Percentiles rank a stretch among this genome's conserved stretches.
These are phyloP conservation scores for Geodia barretti DNA, from an alignment of 37 sponge, comb jelly and placozoan genomes.

Conservation along the genomic window DNA sequence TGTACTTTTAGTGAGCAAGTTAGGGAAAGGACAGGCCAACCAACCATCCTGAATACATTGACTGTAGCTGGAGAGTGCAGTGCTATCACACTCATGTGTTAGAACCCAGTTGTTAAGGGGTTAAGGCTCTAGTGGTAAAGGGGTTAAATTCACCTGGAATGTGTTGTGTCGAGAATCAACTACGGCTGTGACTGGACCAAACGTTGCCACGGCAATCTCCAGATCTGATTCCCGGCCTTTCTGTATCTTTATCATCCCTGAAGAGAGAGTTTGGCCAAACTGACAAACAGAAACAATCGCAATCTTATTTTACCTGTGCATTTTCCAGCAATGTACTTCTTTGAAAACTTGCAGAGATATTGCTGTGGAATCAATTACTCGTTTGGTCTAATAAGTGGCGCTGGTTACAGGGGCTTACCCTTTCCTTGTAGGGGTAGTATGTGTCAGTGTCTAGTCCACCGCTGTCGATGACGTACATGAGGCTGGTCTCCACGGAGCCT, in stretches of 20 bases:
- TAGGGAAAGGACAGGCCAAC: no score
- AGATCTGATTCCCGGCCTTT: not conserved
- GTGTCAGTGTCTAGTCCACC: constrained; percentile 53
- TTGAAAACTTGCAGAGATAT: not conserved
- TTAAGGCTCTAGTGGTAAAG: no score
- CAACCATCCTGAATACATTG: no score
- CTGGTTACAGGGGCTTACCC: constrained; percentile 5
- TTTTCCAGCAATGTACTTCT: not conserved
- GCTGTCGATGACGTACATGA: constrained; percentile 48
- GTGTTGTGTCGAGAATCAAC: not conserved
- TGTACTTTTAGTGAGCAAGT: no score
- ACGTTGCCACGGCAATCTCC: not conserved
- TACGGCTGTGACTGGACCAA: not conserved
- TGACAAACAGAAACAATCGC: not conserved
- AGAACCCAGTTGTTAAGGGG: no score
- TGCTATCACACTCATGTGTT: no score
- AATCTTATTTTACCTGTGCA: not conserved
- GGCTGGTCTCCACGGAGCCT: constrained; percentile 26
- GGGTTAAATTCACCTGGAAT: not conserved
- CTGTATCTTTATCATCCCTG: not conserved
- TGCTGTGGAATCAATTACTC: no score
- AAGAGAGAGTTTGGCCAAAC: not conserved
- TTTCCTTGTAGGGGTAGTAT: constrained; percentile 55
- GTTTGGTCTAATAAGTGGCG: no score
- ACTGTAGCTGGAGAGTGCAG: no score